Base-by-base conservation (phyloP, 2,113 vertebrate species). In the Apus apus region DNA sequence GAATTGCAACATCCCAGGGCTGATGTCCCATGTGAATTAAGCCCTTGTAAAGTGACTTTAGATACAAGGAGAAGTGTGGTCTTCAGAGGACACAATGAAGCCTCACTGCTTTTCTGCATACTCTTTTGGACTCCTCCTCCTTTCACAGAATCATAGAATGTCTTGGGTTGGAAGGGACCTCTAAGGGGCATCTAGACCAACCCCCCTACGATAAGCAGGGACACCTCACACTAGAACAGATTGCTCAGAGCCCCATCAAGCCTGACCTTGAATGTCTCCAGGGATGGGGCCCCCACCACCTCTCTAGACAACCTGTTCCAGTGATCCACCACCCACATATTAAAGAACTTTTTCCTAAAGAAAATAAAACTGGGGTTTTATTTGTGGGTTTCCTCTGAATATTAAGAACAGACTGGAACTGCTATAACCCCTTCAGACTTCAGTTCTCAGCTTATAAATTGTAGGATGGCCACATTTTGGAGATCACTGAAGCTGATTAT, bases 371-470 rank as follows among this genome's bases (percentile, higher is more conserved):
- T 1, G 16, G 22, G 8, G 25, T 21, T 22, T 23, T 4, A 3
- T 16, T 29, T 1, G 0, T 4, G 9, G 22, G 27, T 53, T 81
- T 64, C 17, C 8, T 57, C 65, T 51, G 13, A n/a, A 10, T 22
- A 7, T 2, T n/a, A 54, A 19, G 9, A 1, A 8, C 19, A 51
- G 29, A 34, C 25, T 72, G 79, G 30, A 1, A 0, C 8, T 50
- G 53, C 45, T 8, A 0, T 15, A 23, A 27, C 0, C 1, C 8
- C 45, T n/a, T 50, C 21, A 1, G 2, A 0, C 51, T 66, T n/a
- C 36, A 15, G 21, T 50, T 67, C 77, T 36, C 60, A 40, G 30
- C 6, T 51, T 50, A 9, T 26, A 18, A 67, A 6, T 7, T 22
- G 6, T 1, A 29, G 18, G 5, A 11, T 17, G 36, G 14, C 9